A percentile compares a stretch with the other conserved stretches of the same genome.
Conservation (phyloP, 2,113 vertebrate genomes). For the Tragelaphus scriptus region DNA sequence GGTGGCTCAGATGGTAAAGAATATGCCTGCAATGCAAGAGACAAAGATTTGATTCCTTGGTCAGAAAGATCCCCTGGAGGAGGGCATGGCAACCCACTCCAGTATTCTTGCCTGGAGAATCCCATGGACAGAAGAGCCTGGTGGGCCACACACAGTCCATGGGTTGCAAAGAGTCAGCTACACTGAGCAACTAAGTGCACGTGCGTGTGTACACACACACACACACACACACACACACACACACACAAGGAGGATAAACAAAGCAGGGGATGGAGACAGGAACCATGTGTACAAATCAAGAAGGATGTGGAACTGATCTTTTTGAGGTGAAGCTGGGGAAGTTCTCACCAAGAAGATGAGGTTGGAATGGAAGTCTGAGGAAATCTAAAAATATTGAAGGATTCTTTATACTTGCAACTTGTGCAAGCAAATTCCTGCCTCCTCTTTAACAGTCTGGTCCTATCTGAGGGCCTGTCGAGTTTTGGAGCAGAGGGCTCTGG, state of each 20-base stretch:
- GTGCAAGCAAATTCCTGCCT: not conserved
- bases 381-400: not conserved
- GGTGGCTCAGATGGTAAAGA: not conserved
- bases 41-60: not conserved
- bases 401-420: not conserved
- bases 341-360: not conserved
- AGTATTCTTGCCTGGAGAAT: not conserved
- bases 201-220: rapidly evolving
- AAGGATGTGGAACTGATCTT: not conserved
- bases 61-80: not conserved
- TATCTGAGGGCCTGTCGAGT: not conserved
- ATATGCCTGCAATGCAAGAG: not conserved
- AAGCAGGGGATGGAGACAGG: not conserved
- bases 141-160: not conserved
- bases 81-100: not conserved
- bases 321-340: not conserved
- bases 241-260: not conserved
- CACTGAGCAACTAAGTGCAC: not conserved
- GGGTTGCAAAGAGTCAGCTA: not conserved
- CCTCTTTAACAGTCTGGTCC: not conserved
- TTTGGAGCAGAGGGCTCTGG: not conserved
- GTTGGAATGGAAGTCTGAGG: not conserved
- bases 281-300: rapidly evolving
- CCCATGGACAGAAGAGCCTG: not conserved
- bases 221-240: not conserved